Conservation (phyloP, 2,113 vertebrate genomes). For the Anarhynchus alexandrinus region DNA sequence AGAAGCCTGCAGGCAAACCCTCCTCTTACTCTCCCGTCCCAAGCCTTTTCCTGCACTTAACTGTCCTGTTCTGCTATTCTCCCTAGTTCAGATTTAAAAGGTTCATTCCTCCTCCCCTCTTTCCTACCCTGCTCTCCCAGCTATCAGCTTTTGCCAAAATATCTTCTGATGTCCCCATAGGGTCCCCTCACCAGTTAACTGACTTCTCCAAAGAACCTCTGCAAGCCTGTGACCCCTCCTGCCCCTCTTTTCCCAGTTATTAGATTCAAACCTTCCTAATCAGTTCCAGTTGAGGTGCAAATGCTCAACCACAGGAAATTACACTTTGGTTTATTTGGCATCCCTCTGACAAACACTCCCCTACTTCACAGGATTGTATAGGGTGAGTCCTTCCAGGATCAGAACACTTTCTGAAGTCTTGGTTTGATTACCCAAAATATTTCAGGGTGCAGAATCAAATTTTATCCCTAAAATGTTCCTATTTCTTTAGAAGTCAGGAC, state of each 20-base stretch:
- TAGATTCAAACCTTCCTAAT: slow-evolving; percentile 36
- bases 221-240: background rate
- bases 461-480: background rate
- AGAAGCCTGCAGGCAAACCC: background rate
- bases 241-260: slow-evolving; percentile 6
- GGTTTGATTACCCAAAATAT: slow-evolving; percentile 37
- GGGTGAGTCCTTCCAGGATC: background rate
- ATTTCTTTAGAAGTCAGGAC: background rate
- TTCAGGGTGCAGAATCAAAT: slow-evolving; percentile 1
- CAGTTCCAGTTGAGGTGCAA: slow-evolving; percentile 58
- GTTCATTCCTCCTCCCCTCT: background rate
- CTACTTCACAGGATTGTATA: background rate
- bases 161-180: background rate
- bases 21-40: background rate
- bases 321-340: slow-evolving; percentile 47
- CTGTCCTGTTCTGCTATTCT: background rate
- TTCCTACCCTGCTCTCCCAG: background rate
- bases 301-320: slow-evolving; percentile 56
- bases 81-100: background rate
- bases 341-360: slow-evolving; percentile 15
- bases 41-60: background rate
- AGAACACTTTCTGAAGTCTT: background rate
- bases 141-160: background rate
- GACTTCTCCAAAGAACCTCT: background rate
- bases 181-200: background rate